These are phyloP conservation scores for Drosophila sucinea DNA, from an alignment of 1,140 invertebrate species.

Conservation along the genomic window DNA sequence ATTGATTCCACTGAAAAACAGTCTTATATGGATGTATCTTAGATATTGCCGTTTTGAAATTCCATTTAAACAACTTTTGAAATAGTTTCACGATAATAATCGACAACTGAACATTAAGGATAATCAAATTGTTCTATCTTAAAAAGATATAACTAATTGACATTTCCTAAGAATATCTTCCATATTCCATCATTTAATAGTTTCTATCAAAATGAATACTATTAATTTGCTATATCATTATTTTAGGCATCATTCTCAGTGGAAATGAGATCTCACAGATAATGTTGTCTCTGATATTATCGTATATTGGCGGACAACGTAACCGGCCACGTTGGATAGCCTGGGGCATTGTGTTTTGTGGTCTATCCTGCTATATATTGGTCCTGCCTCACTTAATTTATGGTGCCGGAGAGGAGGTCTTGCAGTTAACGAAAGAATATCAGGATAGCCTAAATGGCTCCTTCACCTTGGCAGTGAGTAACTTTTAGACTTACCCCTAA, in stretches of 20 bases:
- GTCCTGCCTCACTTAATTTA: conserved; percentile 88
- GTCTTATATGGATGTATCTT: too few species aligned
- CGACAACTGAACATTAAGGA: too few species aligned
- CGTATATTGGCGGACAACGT: conserved; percentile 86
- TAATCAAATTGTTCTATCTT: too few species aligned
- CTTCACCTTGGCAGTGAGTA: conserved; percentile 48
- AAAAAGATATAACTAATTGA: neutral
- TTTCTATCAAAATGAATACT: neutral
- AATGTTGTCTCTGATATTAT: conserved; percentile 85
- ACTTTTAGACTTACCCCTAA: neutral
- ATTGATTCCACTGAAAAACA: too few species aligned
- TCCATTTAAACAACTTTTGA: too few species aligned
- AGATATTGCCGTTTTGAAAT: too few species aligned
- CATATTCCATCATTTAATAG: neutral
- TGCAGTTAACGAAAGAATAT: conserved; percentile 83
- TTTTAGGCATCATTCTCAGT: conserved; percentile 87
- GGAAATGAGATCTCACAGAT: conserved; percentile 90
- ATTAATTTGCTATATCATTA: neutral
- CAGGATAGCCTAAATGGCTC: conserved; percentile 46
- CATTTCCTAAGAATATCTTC: neutral
- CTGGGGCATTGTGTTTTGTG: conserved; percentile 86
- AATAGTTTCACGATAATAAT: too few species aligned
- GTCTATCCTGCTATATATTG: conserved; percentile 87
- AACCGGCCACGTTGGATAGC: conserved; percentile 88
- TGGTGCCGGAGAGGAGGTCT: conserved; percentile 85